Base-by-base conservation (phyloP, 2,113 vertebrate genomes). In the Microtus richardsoni region DNA sequence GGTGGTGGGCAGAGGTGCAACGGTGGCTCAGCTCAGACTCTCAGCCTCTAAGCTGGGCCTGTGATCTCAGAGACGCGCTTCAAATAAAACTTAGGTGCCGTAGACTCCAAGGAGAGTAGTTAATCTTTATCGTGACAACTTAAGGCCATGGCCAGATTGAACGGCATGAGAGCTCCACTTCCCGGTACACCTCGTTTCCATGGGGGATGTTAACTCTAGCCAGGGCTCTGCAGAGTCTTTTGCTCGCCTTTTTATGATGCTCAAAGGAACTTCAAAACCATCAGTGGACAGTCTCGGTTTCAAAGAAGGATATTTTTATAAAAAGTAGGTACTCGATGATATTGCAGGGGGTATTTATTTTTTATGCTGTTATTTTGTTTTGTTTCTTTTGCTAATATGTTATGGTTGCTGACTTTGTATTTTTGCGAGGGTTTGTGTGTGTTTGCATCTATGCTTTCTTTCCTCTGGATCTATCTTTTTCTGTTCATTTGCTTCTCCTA, bases 1-100 rank as follows among this genome's bases (percentile, higher is more conserved):
- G 91, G 92, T 96, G 97, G 98, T 93, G 96, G 98, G 98, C 97
- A 97, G 98, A 98, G 97, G 96, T 91, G 88, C 80, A 93, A 71
- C 89, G 87, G 87, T 28, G 92, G 96, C 87, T 95, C 97, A 97
- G 91, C 74, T 86, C 93, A 97, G 66, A 92, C 88, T 95, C 54
- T 58, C 54, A 58, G 54, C 17, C 54, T 96, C 96, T 98, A 97
- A 98, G 96, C 98, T 94, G 85, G 71, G 93, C 89, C 66, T 97
- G 71, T 88, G 92, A 96, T 86, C 75, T 97, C 86, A 85, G 94
- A 95, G 91, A 44, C 70, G 93, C 14, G 88, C 75, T 95, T 97
- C 91, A 97, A 95, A 91, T 70, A 97, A 74, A 96, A 91, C 62
- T 86, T 58, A 90, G 36, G 66, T 98, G 89, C 91, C 93, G 93